Percentiles rank a stretch among this genome's conserved stretches.
phyloP scores from a whole-genome alignment of 2,113 vertebrate genomes.

The Orthonyx spaldingii region DNA sequence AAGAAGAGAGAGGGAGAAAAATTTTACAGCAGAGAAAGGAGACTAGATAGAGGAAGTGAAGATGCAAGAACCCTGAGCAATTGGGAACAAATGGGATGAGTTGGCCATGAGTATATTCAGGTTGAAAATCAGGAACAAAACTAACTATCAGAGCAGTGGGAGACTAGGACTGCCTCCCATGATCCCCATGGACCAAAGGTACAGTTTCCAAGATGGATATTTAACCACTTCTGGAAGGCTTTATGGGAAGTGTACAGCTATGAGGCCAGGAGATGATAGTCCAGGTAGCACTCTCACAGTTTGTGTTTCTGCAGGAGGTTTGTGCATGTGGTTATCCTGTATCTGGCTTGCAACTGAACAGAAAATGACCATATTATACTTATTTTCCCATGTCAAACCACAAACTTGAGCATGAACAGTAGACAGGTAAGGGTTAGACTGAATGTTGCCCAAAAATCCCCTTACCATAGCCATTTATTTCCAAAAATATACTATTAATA shows the following conservation, averaged over 20 bases:
- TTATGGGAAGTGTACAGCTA: not conserved
- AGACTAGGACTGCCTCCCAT: not conserved
- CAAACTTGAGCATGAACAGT: not conserved
- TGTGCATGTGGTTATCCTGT: not conserved
- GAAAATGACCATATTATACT: not conserved
- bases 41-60: not conserved
- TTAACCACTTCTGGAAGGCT: not conserved
- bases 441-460: not conserved
- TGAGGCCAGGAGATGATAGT: not conserved
- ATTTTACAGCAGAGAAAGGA: not conserved
- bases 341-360: not conserved
- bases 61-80: not conserved
- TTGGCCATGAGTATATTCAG: not conserved
- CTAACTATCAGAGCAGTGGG: not conserved
- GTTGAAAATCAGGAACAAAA: not conserved
- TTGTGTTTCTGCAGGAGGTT: not conserved
- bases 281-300: not conserved
- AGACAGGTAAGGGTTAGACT: not conserved
- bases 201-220: not conserved
- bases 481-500: not conserved
- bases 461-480: not conserved
- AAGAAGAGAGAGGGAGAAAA: not conserved
- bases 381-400: not conserved
- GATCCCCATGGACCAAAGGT: not conserved
- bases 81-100: accelerated